Base-by-base conservation (phyloP, 2,888 invertebrate species). In the Drosophila stalkeri region DNA sequence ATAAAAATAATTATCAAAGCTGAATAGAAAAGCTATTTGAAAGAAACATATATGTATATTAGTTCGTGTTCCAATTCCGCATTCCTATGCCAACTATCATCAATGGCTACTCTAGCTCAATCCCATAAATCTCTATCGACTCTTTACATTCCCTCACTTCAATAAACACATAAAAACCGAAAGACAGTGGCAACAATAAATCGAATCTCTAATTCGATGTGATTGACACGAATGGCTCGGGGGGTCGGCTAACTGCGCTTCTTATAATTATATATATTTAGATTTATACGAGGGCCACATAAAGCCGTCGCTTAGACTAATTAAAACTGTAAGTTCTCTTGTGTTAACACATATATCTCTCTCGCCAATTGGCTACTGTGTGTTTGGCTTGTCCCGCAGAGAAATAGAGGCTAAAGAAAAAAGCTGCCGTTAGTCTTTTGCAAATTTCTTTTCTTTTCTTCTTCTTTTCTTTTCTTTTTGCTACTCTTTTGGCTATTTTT, bases 291-390 rank as follows among this genome's bases (percentile, higher is more conserved):
- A 27, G 27, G 18, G 14, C 51, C 51, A 14, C 3, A 51, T 35
- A 35, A 4, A 51, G 64, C 72, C 64, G 76, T 75, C 80, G 59
- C 59, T 67, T 64, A 6, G 72, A 75, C 80, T 64, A 80, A 77
- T 77, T 80, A 75, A 75, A 77, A 80, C 55, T 75, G 76, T 51
- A 80, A 64, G 66, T 59, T 56, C 27, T 63, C 37, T 60, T 43
- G 41, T 60, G 41, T 59, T 39, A 59, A 44, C 67, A n/a, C 27
- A 8, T 33, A n/a, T 6, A 31, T 49, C n/a, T 37, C 33, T 54
- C 39, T 44, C 41, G 18, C 31, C 46, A 9, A 20, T 66, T 31
- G 23, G 27, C 59, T 49, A 47, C 63, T 47, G 41, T 73, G 14
- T 39, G 6, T 16, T 4, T 72, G 12, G 43, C 14, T 16, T 31